Conservation (phyloP, 2,888 invertebrate genomes). For the Hypomecis punctinalis region DNA sequence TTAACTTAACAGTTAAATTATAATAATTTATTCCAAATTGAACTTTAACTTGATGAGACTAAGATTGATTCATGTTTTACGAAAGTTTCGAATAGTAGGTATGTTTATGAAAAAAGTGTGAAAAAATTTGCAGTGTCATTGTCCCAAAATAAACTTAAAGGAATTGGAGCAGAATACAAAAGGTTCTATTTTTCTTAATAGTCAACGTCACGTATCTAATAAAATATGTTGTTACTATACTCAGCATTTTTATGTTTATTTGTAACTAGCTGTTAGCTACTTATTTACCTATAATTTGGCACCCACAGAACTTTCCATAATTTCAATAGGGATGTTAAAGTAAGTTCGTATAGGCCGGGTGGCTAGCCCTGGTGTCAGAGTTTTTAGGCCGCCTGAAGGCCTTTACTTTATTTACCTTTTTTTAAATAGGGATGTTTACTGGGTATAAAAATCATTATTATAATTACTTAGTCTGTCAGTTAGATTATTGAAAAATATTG, state of each 20-base stretch:
- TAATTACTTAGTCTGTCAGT: too few relatives aligned
- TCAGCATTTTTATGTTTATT: background rate
- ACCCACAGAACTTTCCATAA: too few relatives aligned
- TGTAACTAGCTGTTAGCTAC: too few relatives aligned
- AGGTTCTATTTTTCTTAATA: slow-evolving; percentile 40
- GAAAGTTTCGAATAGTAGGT: background rate
- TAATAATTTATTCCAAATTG: slow-evolving; percentile 12
- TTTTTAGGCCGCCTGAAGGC: too few relatives aligned
- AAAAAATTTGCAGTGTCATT: slow-evolving; percentile 68
- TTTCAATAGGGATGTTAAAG: too few relatives aligned
- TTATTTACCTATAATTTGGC: too few relatives aligned
- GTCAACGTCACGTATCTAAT: slow-evolving; percentile 18
- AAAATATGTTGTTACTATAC: background rate
- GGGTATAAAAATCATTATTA: too few relatives aligned
- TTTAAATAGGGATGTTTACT: too few relatives aligned
- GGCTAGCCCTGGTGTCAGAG: too few relatives aligned
- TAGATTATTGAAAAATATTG: too few relatives aligned
- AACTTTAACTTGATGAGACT: slow-evolving; percentile 13
- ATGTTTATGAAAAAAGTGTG: slow-evolving; percentile 30
- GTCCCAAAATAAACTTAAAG: slow-evolving; percentile 52
- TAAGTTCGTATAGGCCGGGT: too few relatives aligned
- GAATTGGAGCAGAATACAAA: slow-evolving; percentile 61
- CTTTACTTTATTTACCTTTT: too few relatives aligned
- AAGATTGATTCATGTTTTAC: background rate
- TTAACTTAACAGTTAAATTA: slow-evolving; percentile 22